phyloP scores from a whole-genome alignment of 2,888 invertebrate genomes.

The Rhimphoctona megacephalus region DNA sequence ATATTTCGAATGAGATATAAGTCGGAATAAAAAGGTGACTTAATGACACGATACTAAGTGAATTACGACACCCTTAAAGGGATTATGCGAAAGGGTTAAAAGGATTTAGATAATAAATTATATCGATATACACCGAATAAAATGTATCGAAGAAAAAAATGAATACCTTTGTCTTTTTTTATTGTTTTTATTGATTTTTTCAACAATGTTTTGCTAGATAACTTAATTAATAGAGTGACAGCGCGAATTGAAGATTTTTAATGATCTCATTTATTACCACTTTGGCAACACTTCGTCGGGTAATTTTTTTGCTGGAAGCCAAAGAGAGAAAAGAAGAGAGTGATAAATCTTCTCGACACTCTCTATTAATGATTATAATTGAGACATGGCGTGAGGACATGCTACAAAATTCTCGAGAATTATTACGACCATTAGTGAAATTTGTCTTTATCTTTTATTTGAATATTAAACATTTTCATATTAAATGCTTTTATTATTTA shows the following conservation, averaged over 20 bases:
- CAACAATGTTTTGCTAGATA: conserved; percentile 26
- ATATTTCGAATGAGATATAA: not conserved
- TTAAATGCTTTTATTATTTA: not conserved
- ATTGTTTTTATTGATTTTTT: not conserved
- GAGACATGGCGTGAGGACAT: conserved; percentile 40
- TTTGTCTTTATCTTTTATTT: not conserved
- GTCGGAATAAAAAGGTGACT: conserved; percentile 25
- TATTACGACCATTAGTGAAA: conserved; percentile 21
- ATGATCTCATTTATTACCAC: conserved; percentile 70
- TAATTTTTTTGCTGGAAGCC: conserved; percentile 20
- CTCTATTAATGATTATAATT: conserved; percentile 60
- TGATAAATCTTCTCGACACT: conserved; percentile 56
- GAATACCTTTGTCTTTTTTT: not conserved
- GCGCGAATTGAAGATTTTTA: conserved; percentile 49
- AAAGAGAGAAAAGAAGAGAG: conserved; percentile 16
- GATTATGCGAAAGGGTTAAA: not conserved
- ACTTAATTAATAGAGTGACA: conserved; percentile 46
- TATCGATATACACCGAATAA: not conserved
- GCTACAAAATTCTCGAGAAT: conserved; percentile 29
- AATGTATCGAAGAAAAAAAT: not conserved
- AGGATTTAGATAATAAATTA: not conserved
- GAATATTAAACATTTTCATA: not conserved
- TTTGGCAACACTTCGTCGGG: conserved; percentile 41
- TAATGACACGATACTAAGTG: conserved; percentile 51
- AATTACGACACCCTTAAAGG: conserved; percentile 27